Evolutionary conservation across 2,888 invertebrate species (phyloP).

Genomic region (Dolichomitus sp.): DNA sequence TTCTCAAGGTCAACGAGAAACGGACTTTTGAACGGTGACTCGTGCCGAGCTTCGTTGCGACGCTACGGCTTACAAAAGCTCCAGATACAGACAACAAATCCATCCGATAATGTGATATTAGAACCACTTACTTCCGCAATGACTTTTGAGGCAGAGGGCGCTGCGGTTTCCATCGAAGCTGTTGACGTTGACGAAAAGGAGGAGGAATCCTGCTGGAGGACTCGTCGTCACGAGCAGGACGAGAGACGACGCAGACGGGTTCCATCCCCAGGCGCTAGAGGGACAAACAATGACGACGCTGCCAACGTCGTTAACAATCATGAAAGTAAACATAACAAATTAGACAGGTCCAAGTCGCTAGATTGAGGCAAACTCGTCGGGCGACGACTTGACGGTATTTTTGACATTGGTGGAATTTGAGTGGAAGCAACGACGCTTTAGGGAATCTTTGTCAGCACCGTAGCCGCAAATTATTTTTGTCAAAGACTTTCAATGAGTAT

Average conservation of each 20-base stretch:
- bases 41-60: constrained; percentile 29
- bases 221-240: constrained; percentile 40
- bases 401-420: constrained; percentile 26
- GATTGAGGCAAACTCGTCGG: constrained; percentile 75
- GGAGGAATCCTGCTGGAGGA: constrained; percentile 29
- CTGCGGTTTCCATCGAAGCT: constrained; percentile 13
- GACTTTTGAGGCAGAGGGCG: constrained; percentile 45
- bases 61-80: constrained; percentile 51
- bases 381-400: constrained; percentile 28
- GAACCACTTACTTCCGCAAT: constrained; percentile 78
- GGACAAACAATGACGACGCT: neutral
- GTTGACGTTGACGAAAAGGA: neutral
- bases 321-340: constrained; percentile 85
- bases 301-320: constrained; percentile 73
- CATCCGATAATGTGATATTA: constrained; percentile 86
- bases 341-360: constrained; percentile 84
- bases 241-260: constrained; percentile 51
- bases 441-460: neutral
- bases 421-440: neutral
- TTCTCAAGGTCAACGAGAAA: constrained; percentile 61
- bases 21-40: constrained; percentile 33
- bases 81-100: constrained; percentile 76
- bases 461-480: neutral
- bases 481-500: neutral
- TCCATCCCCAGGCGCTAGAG: constrained; percentile 34